Base-by-base conservation (phyloP, 2,113 vertebrate species). In the Muntiacus reevesi region DNA sequence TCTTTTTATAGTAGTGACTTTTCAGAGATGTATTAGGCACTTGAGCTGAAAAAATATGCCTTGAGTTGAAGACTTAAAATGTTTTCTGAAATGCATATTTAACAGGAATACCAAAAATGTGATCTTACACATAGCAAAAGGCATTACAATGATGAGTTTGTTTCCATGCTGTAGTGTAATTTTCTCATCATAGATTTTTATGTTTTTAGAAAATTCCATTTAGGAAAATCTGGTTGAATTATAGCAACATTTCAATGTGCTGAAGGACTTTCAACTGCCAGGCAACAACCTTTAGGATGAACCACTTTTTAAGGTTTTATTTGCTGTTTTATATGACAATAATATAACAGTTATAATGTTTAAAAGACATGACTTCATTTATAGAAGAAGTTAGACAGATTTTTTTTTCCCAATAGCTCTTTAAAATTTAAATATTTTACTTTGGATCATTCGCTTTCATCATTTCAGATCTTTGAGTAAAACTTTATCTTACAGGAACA, bases 161-260 rank as follows among this genome's bases (percentile, higher is more conserved):
- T 87, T 16, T 67, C 57, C 28, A 43, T 92, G 36, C 4, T 93
- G 23, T 57, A 82, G 60, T 96, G 78, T 96, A 94, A 89, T 97
- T 93, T 97, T 92, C 78, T 95, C 81, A 87, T 16, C 40, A 79
- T 40, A 79, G 67, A 79, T 85, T 88, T 97, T 97, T 95, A 64
- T 64, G 67, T 86, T 16, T 74, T 83, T 87, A 79, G 78, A 87
- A 96, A 93, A 76, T 94, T 78, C 50, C 43, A 95, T 94, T 96
- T 95, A 97, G 62, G 59, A 78, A 91, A 95, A 97, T 91, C 15
- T 74, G 50, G 43, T 81, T 97, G 89, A 95, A 93, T 96, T 95
- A 95, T 89, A 95, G 71, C 30, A 76, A 81, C 78, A 95, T 97
- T 97, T 90, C 14, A 36, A n/a, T 76, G 16, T 84, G 15, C 76